phyloP scores from a whole-genome alignment of 2,888 invertebrate genomes.

The Andrena praecox region DNA sequence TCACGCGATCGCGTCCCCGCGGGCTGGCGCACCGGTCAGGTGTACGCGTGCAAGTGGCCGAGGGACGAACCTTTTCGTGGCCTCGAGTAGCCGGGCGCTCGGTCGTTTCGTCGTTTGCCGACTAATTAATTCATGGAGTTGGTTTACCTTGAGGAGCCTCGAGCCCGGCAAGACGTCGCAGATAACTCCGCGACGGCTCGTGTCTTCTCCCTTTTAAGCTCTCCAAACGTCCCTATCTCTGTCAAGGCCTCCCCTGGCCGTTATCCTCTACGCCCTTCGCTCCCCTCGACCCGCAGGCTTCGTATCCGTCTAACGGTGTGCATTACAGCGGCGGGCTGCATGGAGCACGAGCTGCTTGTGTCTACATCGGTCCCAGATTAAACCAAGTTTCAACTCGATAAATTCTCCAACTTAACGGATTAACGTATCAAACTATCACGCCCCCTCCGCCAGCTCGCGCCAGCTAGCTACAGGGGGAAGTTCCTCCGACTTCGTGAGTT shows the following conservation, averaged over 20 bases:
- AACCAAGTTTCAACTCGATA: slow-evolving; percentile 74
- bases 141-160: slow-evolving; percentile 70
- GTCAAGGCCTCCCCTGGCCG: slow-evolving; percentile 17
- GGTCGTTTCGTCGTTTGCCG: slow-evolving; percentile 70
- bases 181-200: slow-evolving; percentile 63
- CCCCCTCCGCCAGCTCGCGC: not conserved
- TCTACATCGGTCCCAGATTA: slow-evolving; percentile 71
- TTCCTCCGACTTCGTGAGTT: slow-evolving; percentile 51
- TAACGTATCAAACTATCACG: slow-evolving; percentile 73
- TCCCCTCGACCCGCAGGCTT: slow-evolving; percentile 17
- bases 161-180: slow-evolving; percentile 60
- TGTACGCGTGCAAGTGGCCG: not conserved
- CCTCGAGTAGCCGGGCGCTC: slow-evolving; percentile 47
- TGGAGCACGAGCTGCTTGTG: slow-evolving; percentile 51
- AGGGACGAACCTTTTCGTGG: slow-evolving; percentile 16
- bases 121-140: slow-evolving; percentile 78
- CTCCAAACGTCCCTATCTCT: slow-evolving; percentile 34
- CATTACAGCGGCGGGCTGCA: slow-evolving; percentile 57
- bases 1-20: not conserved
- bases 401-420: slow-evolving; percentile 75
- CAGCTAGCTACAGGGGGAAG: slow-evolving; percentile 23
- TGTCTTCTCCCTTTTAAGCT: slow-evolving; percentile 64
- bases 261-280: slow-evolving; percentile 14
- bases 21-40: not conserved
- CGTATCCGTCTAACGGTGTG: slow-evolving; percentile 53